Evolutionary conservation across 1,140 invertebrate genomes (phyloP).

Genomic region (Chymomyza costata): DNA sequence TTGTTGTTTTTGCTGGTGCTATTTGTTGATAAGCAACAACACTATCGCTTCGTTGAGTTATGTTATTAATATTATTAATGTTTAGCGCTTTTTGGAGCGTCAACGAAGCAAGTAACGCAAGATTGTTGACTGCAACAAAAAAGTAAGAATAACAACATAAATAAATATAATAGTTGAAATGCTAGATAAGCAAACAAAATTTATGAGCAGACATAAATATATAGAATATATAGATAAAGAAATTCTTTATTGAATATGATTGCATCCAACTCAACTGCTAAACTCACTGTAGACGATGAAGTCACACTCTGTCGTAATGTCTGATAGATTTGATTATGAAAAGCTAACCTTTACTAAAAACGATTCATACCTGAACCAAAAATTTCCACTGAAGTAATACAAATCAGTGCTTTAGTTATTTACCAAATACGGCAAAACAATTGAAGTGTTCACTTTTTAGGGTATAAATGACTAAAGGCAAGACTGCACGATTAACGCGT

Average conservation of each 20-base stretch:
- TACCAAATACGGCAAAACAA: too few species aligned
- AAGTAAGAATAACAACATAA: slow-evolving; percentile 12
- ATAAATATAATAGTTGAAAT: not conserved
- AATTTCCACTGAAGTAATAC: too few species aligned
- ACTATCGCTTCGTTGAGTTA: slow-evolving; percentile 15
- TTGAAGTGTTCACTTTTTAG: too few species aligned
- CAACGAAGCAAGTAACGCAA: slow-evolving; percentile 56
- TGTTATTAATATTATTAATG: slow-evolving; percentile 58
- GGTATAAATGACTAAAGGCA: too few species aligned
- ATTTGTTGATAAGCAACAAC: slow-evolving; percentile 19
- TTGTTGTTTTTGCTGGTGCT: slow-evolving; percentile 18
- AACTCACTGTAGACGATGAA: not conserved
- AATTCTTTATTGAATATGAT: too few species aligned
- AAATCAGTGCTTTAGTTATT: too few species aligned
- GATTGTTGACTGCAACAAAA: slow-evolving; percentile 48
- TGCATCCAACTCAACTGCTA: too few species aligned
- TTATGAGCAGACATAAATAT: slow-evolving; percentile 8
- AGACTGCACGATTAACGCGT: too few species aligned
- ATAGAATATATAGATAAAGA: not conserved
- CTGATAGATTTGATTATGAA: too few species aligned
- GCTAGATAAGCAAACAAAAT: not conserved
- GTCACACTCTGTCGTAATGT: not conserved
- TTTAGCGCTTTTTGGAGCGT: slow-evolving; percentile 64
- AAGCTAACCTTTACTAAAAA: too few species aligned
- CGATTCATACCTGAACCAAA: too few species aligned